Percentiles rank a stretch among this genome's conserved stretches.
Evolutionary conservation across 2,113 vertebrate genomes (phyloP).

Genomic region (Podocnemis expansa): DNA sequence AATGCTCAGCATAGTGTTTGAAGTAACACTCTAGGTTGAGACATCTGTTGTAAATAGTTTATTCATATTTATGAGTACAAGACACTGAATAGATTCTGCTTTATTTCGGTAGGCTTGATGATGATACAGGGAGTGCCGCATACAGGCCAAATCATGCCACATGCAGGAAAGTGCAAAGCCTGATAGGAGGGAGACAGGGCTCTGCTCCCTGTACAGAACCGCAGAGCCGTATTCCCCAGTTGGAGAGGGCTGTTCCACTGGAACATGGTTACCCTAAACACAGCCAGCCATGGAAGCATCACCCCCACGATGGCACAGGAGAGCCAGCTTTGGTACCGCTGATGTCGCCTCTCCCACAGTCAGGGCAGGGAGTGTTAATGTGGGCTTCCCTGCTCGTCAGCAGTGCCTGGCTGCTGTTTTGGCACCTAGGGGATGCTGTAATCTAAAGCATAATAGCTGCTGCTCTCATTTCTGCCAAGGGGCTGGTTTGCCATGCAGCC

Average conservation of each 20-base stretch:
- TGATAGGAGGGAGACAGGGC: not conserved
- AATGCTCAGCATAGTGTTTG: not conserved
- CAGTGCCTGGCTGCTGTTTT: not conserved
- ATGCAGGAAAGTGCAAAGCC: not conserved
- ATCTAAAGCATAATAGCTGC: not conserved
- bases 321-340: not conserved
- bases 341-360: not conserved
- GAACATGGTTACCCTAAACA: not conserved
- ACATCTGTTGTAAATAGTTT: not conserved
- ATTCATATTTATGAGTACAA: not conserved
- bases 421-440: rapidly evolving
- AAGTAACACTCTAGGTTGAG: not conserved
- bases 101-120: not conserved
- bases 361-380: not conserved
- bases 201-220: not conserved
- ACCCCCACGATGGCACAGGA: not conserved
- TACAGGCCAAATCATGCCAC: not conserved
- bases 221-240: not conserved
- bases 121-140: rapidly evolving
- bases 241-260: not conserved
- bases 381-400: not conserved
- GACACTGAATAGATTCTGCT: not conserved
- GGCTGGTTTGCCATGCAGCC: not conserved
- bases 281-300: not conserved
- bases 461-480: not conserved